phyloP scores from a whole-genome alignment of 2,113 vertebrate species.

The Hiodon tergisus region DNA sequence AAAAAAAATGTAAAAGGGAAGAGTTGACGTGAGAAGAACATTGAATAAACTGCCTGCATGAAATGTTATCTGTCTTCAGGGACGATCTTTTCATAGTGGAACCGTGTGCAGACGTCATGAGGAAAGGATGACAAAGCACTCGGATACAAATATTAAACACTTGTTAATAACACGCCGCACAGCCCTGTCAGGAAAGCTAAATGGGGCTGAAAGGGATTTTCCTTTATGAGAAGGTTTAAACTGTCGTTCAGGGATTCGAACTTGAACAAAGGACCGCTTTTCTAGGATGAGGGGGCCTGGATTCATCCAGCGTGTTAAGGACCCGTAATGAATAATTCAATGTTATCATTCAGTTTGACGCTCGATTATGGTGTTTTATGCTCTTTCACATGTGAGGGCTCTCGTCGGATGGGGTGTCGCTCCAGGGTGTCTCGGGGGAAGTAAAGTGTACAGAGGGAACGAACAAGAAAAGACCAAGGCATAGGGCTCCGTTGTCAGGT shows the following conservation, averaged over 20 bases:
- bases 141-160: conserved; percentile 76
- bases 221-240: conserved; percentile 60
- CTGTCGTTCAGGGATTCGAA: conserved; percentile 51
- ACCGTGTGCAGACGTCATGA: conserved; percentile 25
- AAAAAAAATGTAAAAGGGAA: background rate
- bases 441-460: conserved; percentile 61
- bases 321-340: conserved; percentile 88
- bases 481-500: conserved; percentile 75
- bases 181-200: conserved; percentile 60
- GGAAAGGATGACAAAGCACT: conserved; percentile 53
- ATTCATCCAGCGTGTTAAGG: conserved; percentile 73
- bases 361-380: conserved; percentile 68
- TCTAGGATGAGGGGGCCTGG: conserved; percentile 55
- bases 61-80: background rate
- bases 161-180: conserved; percentile 72
- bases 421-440: background rate
- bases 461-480: conserved; percentile 66
- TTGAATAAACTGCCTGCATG: conserved; percentile 28
- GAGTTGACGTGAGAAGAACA: background rate
- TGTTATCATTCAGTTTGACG: conserved; percentile 76
- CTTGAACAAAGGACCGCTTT: conserved; percentile 63
- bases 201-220: conserved; percentile 58
- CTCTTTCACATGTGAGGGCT: conserved; percentile 65
- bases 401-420: conserved; percentile 53
- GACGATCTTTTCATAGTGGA: conserved; percentile 27